Conservation (phyloP, 2,888 invertebrate genomes). For the Crossocerus cetratus region DNA sequence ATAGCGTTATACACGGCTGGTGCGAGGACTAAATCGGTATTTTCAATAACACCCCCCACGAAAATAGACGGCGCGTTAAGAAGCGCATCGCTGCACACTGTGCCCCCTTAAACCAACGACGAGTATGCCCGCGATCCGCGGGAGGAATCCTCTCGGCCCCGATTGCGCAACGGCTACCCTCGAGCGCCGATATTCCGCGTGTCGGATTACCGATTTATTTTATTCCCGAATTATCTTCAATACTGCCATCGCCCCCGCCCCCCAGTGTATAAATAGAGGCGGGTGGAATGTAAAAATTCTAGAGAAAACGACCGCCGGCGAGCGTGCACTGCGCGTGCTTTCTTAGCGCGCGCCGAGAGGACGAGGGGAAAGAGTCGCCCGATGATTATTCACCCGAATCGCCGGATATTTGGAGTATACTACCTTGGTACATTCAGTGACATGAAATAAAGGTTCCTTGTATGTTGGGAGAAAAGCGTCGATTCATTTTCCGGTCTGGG, state of each 20-base stretch:
- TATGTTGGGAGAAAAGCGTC: no score
- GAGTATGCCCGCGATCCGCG: not conserved
- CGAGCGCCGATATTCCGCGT: not conserved
- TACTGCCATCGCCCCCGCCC: constrained; percentile 11
- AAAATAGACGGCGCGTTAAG: constrained; percentile 60
- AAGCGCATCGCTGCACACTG: constrained; percentile 21
- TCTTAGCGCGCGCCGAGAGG: no score
- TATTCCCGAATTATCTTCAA: constrained; percentile 20
- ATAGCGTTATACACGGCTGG: constrained; percentile 25
- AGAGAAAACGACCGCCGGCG: not conserved
- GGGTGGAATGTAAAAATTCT: constrained; percentile 1
- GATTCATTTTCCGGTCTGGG: no score
- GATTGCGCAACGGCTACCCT: constrained; percentile 29
- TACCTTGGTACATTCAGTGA: no score
- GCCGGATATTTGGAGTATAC: no score
- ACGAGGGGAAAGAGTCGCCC: no score
- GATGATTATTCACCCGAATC: no score
- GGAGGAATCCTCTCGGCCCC: constrained; percentile 19
- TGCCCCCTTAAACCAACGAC: constrained; percentile 2
- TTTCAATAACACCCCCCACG: constrained; percentile 63
- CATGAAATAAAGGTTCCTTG: no score
- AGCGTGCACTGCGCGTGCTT: no score
- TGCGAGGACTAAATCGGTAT: constrained; percentile 55
- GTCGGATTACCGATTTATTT: constrained; percentile 50
- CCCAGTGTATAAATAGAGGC: constrained; percentile 44